Evolutionary conservation across 2,888 invertebrate genomes (phyloP).

Genomic region (Exocentrus adspersus): DNA sequence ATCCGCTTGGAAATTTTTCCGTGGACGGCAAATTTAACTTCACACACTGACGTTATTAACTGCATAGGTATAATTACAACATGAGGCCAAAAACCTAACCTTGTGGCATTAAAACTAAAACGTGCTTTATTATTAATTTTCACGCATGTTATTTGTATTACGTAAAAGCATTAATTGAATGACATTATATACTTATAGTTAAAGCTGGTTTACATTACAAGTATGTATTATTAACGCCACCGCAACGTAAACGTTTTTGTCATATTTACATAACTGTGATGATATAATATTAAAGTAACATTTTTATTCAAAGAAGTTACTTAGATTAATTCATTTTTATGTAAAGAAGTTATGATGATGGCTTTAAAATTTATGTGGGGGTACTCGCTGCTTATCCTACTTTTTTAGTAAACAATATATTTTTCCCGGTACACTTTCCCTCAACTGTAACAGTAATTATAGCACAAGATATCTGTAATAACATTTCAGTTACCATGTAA

Average conservation of each 20-base stretch:
- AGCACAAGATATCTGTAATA: conserved; percentile 2
- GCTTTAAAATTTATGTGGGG: too few relatives aligned
- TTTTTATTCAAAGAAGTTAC: too few relatives aligned
- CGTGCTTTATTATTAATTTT: conserved; percentile 12
- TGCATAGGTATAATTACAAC: too few relatives aligned
- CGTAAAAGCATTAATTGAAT: conserved; percentile 20
- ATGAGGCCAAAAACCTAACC: conserved; percentile 17
- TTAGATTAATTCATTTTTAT: too few relatives aligned
- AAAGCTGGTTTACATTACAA: conserved; percentile 15
- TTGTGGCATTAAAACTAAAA: conserved; percentile 12
- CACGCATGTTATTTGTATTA: conserved; percentile 14
- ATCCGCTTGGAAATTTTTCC: neutral
- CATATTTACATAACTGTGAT: too few relatives aligned
- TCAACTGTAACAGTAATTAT: neutral
- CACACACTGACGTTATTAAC: neutral
- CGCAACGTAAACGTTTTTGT: neutral
- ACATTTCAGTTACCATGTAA: neutral
- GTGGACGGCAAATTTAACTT: neutral
- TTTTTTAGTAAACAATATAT: neutral
- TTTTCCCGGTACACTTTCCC: conserved; percentile 11
- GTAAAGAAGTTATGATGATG: too few relatives aligned
- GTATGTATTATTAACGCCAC: neutral
- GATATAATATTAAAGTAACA: too few relatives aligned
- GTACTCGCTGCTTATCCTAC: neutral
- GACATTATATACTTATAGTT: conserved; percentile 4